Base-by-base conservation (phyloP, 1,140 invertebrate species). In the Drosophila navojoa region DNA sequence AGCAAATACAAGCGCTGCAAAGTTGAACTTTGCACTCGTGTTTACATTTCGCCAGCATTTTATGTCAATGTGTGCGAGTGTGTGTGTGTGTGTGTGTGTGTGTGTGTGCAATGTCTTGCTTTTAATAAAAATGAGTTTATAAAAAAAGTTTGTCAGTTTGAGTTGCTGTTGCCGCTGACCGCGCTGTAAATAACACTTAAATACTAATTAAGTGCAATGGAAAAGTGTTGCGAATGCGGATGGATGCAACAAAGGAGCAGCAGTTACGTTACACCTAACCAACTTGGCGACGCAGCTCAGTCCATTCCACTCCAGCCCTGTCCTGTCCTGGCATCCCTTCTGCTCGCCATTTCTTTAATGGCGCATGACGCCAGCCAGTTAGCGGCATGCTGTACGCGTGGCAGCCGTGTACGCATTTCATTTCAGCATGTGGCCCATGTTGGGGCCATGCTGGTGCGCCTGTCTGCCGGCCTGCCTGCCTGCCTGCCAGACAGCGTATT, bases 191-290 rank as follows among this genome's bases (percentile, higher is more conserved):
- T 59, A 15, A 22, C 77, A 80, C 77, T 84, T 84, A 81, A 75
- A 80, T 77, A 78, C 59, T 86, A 86, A 85, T 85, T 85, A 81
- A 44, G 47, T 6, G 58, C n/a, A 7, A 10, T 62, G 54, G 62
- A 63, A 69, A 78, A 64, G 38, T 75, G 49, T 49, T 27, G 35
- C 60, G 64, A 66, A 70, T 45, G 44, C n/a, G 52, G 40, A 47
- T 49, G 53, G 25, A n/a, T 59, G 52, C 52, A 40, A 62, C 61
- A 53, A 74, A 70, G 45, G 45, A 55, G 44, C 52, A 25, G 58
- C 63, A 72, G 68, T 73, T 73, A 68, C 52, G 52, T 4, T 25
- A 22, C 32, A 38, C 44, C 6, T 57, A 35, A 49, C 49, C 11
- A 44, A 35, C 15, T 19, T 35, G 3, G 29, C 16, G 5, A 5